These are phyloP conservation scores for Apamea epomidion DNA, from an alignment of 2,888 invertebrate genomes.

Conservation along the genomic window DNA sequence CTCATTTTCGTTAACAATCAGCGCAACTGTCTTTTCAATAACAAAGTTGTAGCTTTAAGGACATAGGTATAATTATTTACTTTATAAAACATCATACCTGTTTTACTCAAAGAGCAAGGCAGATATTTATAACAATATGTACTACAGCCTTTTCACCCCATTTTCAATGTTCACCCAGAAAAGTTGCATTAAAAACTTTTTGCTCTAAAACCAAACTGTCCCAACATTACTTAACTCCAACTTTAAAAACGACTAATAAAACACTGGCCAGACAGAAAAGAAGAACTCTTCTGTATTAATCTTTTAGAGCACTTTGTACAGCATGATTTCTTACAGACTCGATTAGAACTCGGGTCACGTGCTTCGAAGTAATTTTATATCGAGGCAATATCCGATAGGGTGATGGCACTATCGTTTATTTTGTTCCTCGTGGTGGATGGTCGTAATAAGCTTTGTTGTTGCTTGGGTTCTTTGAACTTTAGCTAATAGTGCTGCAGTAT, in stretches of 20 bases:
- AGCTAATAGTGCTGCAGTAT: slow-evolving; percentile 10
- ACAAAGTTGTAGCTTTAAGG: neutral
- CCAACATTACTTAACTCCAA: slow-evolving; percentile 12
- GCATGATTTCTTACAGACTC: slow-evolving; percentile 47
- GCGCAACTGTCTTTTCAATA: neutral
- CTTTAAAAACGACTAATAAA: slow-evolving; percentile 35
- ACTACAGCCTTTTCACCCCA: neutral
- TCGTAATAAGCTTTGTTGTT: slow-evolving; percentile 25
- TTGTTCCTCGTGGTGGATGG: slow-evolving; percentile 41
- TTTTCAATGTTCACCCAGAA: neutral
- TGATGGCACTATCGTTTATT: slow-evolving; percentile 70
- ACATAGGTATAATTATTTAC: too few relatives aligned
- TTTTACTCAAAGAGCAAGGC: neutral
- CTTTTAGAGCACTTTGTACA: slow-evolving; percentile 50
- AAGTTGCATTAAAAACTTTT: neutral
- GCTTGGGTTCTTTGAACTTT: slow-evolving; percentile 35
- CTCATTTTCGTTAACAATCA: neutral
- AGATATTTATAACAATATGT: neutral
- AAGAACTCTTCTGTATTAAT: slow-evolving; percentile 41
- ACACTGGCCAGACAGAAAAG: slow-evolving; percentile 48
- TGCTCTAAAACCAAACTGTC: slow-evolving; percentile 19
- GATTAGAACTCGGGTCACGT: slow-evolving; percentile 73
- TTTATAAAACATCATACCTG: neutral
- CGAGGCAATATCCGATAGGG: slow-evolving; percentile 77
- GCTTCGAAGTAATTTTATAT: slow-evolving; percentile 77